Percentiles rank a stretch among this genome's conserved stretches.
These are phyloP conservation scores for Leguminivora glycinivorella DNA, from an alignment of 1,140 invertebrate species.

Conservation along the genomic window DNA sequence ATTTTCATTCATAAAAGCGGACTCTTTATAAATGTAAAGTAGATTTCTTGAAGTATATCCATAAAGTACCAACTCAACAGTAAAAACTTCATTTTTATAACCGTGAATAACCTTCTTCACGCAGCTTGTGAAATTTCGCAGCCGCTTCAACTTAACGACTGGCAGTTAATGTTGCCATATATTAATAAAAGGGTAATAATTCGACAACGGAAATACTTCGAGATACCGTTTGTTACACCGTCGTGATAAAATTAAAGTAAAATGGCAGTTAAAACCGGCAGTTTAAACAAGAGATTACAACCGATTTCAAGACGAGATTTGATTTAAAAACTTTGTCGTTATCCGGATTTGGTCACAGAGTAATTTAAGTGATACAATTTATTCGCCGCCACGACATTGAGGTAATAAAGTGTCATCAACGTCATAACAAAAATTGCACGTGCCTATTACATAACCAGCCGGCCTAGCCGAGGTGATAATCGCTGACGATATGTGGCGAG, in stretches of 20 bases:
- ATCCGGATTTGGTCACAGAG: neutral
- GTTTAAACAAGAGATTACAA: neutral
- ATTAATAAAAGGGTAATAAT: slow-evolving; percentile 29
- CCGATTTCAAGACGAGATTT: neutral
- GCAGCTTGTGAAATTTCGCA: slow-evolving; percentile 16
- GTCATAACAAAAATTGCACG: no score
- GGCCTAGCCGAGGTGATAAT: no score
- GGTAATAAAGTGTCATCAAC: no score
- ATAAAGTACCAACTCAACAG: slow-evolving; percentile 8
- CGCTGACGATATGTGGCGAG: no score
- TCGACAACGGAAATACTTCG: slow-evolving; percentile 6
- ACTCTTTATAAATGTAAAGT: neutral
- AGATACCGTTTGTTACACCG: slow-evolving; percentile 25
- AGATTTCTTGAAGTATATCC: neutral
- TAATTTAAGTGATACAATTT: no score
- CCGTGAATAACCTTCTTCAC: slow-evolving; percentile 4
- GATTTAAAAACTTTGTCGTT: neutral
- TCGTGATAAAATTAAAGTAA: slow-evolving; percentile 3
- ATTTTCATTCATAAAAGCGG: no score
- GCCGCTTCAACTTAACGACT: slow-evolving; percentile 21
- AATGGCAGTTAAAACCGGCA: slow-evolving; percentile 3
- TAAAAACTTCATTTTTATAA: slow-evolving; percentile 21
- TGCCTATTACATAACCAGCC: no score
- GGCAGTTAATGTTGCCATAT: slow-evolving; percentile 25
- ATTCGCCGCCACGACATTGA: no score